Percentiles rank a stretch among this genome's conserved stretches.
Conservation (phyloP, 2,113 vertebrate species). For the Upupa epops region DNA sequence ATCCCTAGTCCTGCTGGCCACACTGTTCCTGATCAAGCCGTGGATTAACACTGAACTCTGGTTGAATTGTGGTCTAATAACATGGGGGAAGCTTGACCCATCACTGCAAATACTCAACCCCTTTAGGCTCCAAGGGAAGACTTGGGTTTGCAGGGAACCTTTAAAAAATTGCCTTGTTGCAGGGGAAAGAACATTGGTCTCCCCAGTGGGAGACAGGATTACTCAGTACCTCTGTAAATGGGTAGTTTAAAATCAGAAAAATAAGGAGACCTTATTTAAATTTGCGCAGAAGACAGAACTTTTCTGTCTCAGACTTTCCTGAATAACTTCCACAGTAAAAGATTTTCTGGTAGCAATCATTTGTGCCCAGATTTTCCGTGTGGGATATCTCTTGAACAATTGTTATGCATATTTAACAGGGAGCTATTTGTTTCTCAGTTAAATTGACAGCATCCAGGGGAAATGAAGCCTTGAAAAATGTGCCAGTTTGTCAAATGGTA, state of each 20-base stretch:
- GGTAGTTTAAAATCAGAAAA: background rate
- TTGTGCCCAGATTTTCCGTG: background rate
- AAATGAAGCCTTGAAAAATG: constrained; percentile 1
- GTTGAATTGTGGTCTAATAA: background rate
- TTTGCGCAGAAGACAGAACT: background rate
- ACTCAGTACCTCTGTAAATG: background rate
- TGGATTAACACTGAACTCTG: fast-evolving
- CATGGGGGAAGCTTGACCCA: background rate
- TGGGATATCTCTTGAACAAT: background rate
- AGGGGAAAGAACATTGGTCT: background rate
- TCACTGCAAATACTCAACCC: background rate
- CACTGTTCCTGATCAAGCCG: too few relatives aligned
- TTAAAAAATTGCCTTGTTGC: background rate
- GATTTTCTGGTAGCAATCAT: background rate
- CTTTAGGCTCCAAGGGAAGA: background rate
- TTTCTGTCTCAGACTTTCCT: background rate
- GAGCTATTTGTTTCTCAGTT: background rate
- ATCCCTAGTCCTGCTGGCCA: too few relatives aligned
- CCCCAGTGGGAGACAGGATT: background rate
- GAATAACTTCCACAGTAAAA: background rate
- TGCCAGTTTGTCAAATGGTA: background rate
- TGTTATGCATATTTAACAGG: background rate
- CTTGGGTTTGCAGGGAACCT: background rate
- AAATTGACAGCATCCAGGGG: background rate
- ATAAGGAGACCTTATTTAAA: background rate